Evolutionary conservation across 2,797 vertebrate species (phyloP).

Genomic region (Anisognathus igniventris): DNA sequence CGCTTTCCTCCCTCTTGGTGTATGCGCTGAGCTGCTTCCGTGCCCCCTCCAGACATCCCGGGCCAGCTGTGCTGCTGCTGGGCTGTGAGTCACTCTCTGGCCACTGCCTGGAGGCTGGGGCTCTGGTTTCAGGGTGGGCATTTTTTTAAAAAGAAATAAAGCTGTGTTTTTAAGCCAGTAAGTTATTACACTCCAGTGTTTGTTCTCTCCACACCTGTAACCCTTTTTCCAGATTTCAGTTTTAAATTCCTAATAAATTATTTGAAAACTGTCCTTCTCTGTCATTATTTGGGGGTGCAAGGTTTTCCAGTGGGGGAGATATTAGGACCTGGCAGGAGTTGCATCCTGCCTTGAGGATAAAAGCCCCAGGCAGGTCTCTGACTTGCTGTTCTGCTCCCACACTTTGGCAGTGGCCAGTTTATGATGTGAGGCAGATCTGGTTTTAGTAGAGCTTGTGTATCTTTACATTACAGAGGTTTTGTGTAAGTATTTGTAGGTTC

Average conservation of each 20-base stretch:
- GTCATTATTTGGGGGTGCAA: neutral
- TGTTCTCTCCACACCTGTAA: constrained; percentile 78
- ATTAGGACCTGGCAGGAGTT: neutral
- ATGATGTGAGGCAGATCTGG: neutral
- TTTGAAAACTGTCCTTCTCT: constrained; percentile 84
- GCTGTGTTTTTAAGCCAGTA: constrained; percentile 81
- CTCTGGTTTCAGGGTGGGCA: constrained; percentile 63
- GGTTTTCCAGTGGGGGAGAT: neutral
- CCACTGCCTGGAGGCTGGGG: constrained; percentile 58
- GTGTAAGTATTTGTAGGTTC: neutral
- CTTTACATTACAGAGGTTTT: neutral
- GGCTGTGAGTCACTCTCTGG: constrained; percentile 35
- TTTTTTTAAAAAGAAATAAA: constrained; percentile 73
- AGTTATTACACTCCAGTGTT: constrained; percentile 77
- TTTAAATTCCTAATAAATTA: constrained; percentile 99
- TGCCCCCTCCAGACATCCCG: constrained; percentile 48
- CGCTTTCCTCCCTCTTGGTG: constrained; percentile 52
- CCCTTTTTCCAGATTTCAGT: constrained; percentile 87
- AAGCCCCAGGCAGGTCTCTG: neutral
- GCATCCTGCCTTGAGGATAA: neutral
- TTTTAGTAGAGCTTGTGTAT: neutral
- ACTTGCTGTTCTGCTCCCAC: neutral
- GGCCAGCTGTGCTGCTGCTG: constrained; percentile 53
- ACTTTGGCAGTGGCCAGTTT: neutral
- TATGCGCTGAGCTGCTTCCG: constrained; percentile 53